Evolutionary conservation across 2,113 vertebrate genomes (phyloP), one percentile per base, ranked within the genome.

Genomic region (Camelus dromedarius): DNA sequence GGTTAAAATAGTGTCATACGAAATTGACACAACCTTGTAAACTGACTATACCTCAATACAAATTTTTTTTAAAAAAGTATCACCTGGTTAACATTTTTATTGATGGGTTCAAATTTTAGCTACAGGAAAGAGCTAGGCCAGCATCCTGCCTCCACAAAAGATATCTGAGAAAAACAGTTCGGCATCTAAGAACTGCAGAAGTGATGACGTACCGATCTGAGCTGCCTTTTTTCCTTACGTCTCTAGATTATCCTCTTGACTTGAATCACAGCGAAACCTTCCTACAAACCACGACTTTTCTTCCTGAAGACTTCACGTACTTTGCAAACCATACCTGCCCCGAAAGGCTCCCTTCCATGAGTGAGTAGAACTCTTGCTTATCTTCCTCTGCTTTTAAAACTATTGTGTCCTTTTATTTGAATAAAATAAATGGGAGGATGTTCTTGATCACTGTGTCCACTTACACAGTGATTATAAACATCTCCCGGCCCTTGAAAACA

Each of bases 291-390:
- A 99, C 99, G 32, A 99, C 99, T 1, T 99, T 99, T 98, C 99
- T 99, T 96, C 99, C 99, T 0, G 99, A 99, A 97, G 99, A 99
- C 96, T 99, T 99, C 97, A 99, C 99, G 62, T 99, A 99, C 98
- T 99, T 99, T 89, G 98, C 99, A 67, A 99, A 99, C 81, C 98
- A 99, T 69, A 98, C 99, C 66, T 99, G 99, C 98, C 99, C 99
- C 0, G 99, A 99, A 97, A 99, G 98, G 96, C 99, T 99, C 98
- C 99, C 99, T 98, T 99, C 99, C 97, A 99, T 99, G 99, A 99
- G 99, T 99, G 97, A 99, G 99, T 99, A 94, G 24, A 89, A 62
- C 46, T 28, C n/a, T 6, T 0, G 26, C 42, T 60, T 5, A 3
- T 2, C 15, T n/a, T 32, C 62, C 11, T 62, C 62, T 38, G 26